phyloP scores from a whole-genome alignment of 2,797 vertebrate genomes.

The Gouania willdenowi region DNA sequence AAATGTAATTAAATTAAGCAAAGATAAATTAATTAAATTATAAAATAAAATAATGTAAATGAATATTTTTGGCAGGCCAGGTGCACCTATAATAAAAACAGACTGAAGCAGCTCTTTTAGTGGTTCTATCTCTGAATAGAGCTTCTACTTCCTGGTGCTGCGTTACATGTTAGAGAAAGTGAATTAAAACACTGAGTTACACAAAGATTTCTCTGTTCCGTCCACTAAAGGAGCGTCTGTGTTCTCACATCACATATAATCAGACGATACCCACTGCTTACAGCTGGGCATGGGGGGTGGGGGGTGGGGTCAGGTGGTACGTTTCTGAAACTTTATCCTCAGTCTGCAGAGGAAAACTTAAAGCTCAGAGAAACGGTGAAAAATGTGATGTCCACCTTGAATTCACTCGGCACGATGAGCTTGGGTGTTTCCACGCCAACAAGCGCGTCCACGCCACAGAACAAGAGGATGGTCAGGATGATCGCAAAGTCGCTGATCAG shows the following conservation, averaged over 20 bases:
- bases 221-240: slow-evolving; percentile 14
- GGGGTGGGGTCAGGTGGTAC: too few relatives aligned
- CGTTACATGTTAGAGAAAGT: slow-evolving; percentile 16
- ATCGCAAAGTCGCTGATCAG: slow-evolving; percentile 98
- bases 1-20: too few relatives aligned
- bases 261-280: slow-evolving; percentile 15
- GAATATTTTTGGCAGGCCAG: too few relatives aligned
- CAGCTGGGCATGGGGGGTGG: not conserved
- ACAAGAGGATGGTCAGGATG: slow-evolving; percentile 92
- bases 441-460: slow-evolving; percentile 92
- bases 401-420: slow-evolving; percentile 95
- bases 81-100: too few relatives aligned
- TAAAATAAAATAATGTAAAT: too few relatives aligned
- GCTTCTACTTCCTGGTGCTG: slow-evolving; percentile 11
- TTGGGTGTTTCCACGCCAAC: slow-evolving; percentile 95
- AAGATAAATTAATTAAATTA: too few relatives aligned
- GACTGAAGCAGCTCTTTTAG: not conserved
- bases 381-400: slow-evolving; percentile 88
- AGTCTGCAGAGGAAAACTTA: slow-evolving; percentile 24
- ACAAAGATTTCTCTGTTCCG: slow-evolving; percentile 56
- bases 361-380: slow-evolving; percentile 22
- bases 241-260: slow-evolving; percentile 57
- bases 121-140: not conserved
- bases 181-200: slow-evolving; percentile 20
- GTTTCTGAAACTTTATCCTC: too few relatives aligned